Conservation (phyloP, 2,113 vertebrate species). For the Chrysochloris asiatica region DNA sequence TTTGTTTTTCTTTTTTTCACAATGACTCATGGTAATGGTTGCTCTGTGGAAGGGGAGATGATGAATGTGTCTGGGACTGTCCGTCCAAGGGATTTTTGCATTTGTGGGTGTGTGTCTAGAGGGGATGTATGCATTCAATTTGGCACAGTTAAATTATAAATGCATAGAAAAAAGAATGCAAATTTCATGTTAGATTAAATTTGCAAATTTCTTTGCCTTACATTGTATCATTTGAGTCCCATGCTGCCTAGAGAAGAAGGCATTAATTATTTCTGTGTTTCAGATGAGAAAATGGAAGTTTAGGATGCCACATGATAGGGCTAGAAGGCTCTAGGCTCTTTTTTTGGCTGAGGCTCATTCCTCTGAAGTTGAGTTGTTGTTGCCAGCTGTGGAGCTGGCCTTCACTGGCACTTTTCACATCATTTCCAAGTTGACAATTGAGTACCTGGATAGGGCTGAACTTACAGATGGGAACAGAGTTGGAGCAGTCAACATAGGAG, state of each 20-base stretch:
- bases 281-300: neutral
- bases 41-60: neutral
- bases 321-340: neutral
- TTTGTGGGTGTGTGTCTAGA: neutral
- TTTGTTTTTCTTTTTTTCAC: no score
- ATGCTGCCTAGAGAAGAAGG: neutral
- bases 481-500: neutral
- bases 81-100: neutral
- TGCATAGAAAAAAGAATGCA: neutral
- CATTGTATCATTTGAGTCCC: constrained; percentile 10
- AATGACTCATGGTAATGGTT: neutral
- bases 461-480: neutral
- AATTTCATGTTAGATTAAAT: constrained; percentile 36
- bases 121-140: neutral
- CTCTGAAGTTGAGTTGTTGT: neutral
- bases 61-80: neutral
- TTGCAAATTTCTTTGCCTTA: neutral
- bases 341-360: neutral
- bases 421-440: neutral
- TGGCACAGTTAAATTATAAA: neutral
- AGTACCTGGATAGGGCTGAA: neutral
- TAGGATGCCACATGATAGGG: neutral
- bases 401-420: neutral
- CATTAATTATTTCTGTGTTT: neutral
- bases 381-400: neutral